Evolutionary conservation across 2,888 invertebrate genomes (phyloP), one percentile per base, ranked within the genome.

Genomic region (Drosophila vallismaia): DNA sequence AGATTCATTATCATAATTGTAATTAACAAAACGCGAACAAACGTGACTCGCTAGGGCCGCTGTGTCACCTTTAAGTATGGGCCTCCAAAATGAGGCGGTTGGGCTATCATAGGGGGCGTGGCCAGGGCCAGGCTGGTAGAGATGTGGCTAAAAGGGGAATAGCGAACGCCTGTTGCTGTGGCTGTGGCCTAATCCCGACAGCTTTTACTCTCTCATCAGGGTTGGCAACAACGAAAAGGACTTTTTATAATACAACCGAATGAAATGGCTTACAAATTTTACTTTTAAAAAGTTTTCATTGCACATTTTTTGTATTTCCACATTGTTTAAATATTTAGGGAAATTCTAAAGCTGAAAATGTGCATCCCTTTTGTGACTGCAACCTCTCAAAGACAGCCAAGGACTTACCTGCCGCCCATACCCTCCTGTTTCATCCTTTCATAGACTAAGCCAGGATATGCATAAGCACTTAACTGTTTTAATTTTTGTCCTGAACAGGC

Each of bases 1-100:
- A 82, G 88, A 83, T 85, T 87, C 86, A 87, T 83, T 83, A 83
- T 87, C 83, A 83, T 87, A 87, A 83, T 85, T 87, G 87, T 75
- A 83, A 83, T 87, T 87, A 83, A 85, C 87, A 86, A 78, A 79
- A 77, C 70, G 58, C 67, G 58, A 70, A 63, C 62, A 62, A 55
- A 54, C 36, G 36, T 60, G 60, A 24, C 29, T 62, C 33, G 56
- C 64, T 38, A 48, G 71, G 40, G 14, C 12, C 29, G 14, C 12
- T 19, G 38, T 59, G 60, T 40, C 60, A 40, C 60, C 60, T 59
- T 59, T 60, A 60, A 60, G 59, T 29, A 29, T 19, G 45, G 38
- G 2, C 40, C n/a, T 14, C 33, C 10, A n/a, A 33, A 33, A n/a
- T 4, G 33, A n/a, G 33, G 33, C 33, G 33, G 33, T 4, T 33